Conservation (phyloP, 2,797 vertebrate species). For the Vireo griseus region DNA sequence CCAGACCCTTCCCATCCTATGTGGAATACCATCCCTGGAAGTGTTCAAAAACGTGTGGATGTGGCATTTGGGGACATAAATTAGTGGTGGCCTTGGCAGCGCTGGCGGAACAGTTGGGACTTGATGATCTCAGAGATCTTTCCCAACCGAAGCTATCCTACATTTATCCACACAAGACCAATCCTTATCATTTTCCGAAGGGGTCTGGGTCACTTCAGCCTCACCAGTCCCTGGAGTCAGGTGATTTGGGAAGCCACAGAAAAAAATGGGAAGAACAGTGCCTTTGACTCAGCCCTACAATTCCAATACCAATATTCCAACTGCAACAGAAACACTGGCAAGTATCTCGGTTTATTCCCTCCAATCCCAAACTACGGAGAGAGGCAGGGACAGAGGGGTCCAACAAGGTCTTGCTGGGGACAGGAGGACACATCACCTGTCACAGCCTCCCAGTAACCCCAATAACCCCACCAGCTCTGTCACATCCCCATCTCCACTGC, state of each 20-base stretch:
- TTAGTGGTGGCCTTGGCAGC: neutral
- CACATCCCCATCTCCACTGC: neutral
- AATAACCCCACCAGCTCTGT: neutral
- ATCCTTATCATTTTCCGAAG: fast-evolving
- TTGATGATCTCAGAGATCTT: fast-evolving
- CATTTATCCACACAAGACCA: neutral
- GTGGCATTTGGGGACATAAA: fast-evolving
- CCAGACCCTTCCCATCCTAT: neutral
- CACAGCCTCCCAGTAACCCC: neutral
- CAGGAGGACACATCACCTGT: neutral
- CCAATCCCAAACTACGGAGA: neutral
- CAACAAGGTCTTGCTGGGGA: neutral
- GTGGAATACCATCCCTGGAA: neutral
- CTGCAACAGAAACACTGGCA: fast-evolving
- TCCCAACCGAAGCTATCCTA: neutral
- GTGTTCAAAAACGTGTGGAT: too few species aligned
- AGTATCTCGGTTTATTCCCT: neutral
- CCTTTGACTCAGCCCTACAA: neutral
- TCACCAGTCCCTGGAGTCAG: fast-evolving
- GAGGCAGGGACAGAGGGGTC: neutral
- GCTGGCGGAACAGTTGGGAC: fast-evolving
- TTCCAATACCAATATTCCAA: neutral
- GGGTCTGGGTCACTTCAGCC: neutral
- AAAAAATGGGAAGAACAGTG: fast-evolving
- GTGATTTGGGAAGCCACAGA: neutral